Evolutionary conservation across 2,888 invertebrate species (phyloP).

Genomic region (Liodrosophila aerea): DNA sequence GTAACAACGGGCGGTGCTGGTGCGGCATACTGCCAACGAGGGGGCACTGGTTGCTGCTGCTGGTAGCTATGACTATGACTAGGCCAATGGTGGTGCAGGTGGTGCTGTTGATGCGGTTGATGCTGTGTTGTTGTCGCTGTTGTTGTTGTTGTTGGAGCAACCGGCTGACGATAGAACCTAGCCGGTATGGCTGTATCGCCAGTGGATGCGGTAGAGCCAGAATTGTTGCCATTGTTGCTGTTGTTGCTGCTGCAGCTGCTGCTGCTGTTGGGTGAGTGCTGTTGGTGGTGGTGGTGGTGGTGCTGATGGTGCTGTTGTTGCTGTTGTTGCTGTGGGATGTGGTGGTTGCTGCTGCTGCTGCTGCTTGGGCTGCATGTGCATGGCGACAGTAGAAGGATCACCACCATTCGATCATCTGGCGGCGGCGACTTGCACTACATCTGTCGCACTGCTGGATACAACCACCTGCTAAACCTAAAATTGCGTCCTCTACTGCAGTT

Average conservation of each 20-base stretch:
- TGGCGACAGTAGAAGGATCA: constrained; percentile 83
- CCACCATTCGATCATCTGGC: constrained; percentile 83
- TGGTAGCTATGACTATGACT: constrained; percentile 67
- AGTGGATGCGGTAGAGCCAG: constrained; percentile 78
- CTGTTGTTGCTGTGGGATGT: constrained; percentile 9
- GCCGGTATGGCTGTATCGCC: constrained; percentile 81
- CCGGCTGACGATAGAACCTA: constrained; percentile 43
- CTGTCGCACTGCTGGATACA: constrained; percentile 33
- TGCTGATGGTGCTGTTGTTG: constrained; percentile 16
- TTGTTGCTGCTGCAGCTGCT: constrained; percentile 18
- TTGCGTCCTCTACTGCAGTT: neutral
- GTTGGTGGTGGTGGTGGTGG: constrained; percentile 14
- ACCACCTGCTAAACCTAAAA: too few species aligned
- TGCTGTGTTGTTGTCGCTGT: constrained; percentile 8
- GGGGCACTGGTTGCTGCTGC: neutral
- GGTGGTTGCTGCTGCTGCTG: constrained; percentile 57
- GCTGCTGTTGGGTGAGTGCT: constrained; percentile 26
- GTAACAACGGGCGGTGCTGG: constrained; percentile 13
- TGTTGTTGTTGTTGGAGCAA: neutral
- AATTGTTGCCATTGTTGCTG: constrained; percentile 60
- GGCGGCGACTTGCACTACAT: constrained; percentile 62
- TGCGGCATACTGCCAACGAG: neutral
- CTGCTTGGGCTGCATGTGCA: constrained; percentile 75
- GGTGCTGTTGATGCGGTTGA: constrained; percentile 7
- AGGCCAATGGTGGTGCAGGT: constrained; percentile 46